Conservation (phyloP, 2,888 invertebrate species). For the Amiota mariae region DNA sequence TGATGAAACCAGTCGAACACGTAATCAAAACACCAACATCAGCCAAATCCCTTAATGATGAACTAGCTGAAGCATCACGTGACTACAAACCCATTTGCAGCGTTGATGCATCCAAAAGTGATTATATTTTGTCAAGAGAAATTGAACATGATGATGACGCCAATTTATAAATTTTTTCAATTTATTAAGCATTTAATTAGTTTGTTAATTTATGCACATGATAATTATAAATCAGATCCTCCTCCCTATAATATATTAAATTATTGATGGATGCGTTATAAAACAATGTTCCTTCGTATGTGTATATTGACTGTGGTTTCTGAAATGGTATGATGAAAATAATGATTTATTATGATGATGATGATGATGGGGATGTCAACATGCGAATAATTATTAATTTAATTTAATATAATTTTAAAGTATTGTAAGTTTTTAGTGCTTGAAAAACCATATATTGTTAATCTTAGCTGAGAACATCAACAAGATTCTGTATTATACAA, state of each 20-base stretch:
- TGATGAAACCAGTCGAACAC: neutral
- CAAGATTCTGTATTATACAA: no score
- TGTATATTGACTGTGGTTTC: no score
- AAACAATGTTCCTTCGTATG: neutral
- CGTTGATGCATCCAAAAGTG: constrained; percentile 59
- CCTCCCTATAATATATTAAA: no score
- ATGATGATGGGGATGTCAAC: no score
- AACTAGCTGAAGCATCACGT: constrained; percentile 57
- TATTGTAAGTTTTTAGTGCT: no score
- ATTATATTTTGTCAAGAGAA: constrained; percentile 52
- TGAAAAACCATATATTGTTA: no score
- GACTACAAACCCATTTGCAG: constrained; percentile 46
- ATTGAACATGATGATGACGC: neutral
- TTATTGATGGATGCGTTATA: neutral
- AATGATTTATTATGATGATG: no score
- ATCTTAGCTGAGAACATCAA: no score
- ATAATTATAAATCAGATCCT: neutral
- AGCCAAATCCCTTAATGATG: constrained; percentile 63
- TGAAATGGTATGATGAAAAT: no score
- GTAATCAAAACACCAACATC: constrained; percentile 73
- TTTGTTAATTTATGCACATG: neutral
- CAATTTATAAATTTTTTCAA: neutral
- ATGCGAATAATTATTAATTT: no score
- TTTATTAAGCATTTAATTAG: constrained; percentile 12
- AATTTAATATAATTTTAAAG: no score